Base-by-base conservation (phyloP, 2,113 vertebrate genomes). In the Phaethornis superciliosus region DNA sequence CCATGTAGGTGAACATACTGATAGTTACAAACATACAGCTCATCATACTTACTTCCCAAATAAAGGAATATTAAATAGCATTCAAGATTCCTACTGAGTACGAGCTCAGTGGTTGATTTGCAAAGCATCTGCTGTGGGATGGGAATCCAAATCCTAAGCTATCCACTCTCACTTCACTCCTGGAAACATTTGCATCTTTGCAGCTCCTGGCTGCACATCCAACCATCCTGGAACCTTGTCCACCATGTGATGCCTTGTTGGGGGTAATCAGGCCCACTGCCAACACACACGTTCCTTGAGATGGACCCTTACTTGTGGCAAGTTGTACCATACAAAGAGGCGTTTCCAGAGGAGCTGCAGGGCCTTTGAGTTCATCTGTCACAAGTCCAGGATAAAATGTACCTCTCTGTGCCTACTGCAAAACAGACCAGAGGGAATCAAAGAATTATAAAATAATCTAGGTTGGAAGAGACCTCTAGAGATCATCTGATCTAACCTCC, bases 221-320 rank as follows among this genome's bases (percentile, higher is more conserved):
- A 60, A 22, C 26, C 37, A 15, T 12, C 51, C 13, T 32, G 56
- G 51, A 56, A 44, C 35, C 20, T 12, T 46, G 10, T 24, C 46
- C 24, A 51, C 20, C 33, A 32, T 32, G 15, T 24, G 10, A 51
- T 70, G 63, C 19, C 35, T 37, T 35, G 26, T 51, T 54, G 40
- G 35, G 11, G 23, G 13, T 6, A 7, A 60, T 27, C 8, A 12
- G 32, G 27, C 32, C 58, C 44, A 8, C n/a, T 60, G 23, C 30
- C 2, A 6, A 7, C 26, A 26, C 5, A 51, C 12, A 6, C 0
- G 7, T 40, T 44, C 47, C 55, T 27, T 0, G 2, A 16, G 35
- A 54, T 35, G 59, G 42, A 20, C n/a, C 12, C n/a, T 35, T 5
- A 4, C 0, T 0, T 2, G 16, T 18, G 37, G 37, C 11, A 4